phyloP scores from a whole-genome alignment of 1,140 invertebrate genomes.

The Drosophila sturtevanti region DNA sequence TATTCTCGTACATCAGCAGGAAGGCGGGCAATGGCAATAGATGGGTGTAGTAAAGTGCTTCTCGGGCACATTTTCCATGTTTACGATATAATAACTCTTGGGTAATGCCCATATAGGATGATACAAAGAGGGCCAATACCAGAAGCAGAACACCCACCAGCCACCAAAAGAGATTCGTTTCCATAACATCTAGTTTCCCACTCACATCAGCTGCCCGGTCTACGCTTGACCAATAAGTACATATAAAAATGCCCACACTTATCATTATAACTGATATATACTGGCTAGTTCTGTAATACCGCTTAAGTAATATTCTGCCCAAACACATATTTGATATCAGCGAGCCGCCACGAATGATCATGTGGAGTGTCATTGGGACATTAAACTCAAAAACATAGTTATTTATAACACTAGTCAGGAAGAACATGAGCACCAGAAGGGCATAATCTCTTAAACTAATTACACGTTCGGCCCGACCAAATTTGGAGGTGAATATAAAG shows the following conservation, averaged over 20 bases:
- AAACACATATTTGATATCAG: conserved; percentile 98
- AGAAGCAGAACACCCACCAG: conserved; percentile 91
- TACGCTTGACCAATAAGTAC: conserved; percentile 92
- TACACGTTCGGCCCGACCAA: conserved; percentile 88
- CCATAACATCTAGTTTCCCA: not conserved
- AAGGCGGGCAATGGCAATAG: conserved; percentile 70
- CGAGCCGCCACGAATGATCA: conserved; percentile 99
- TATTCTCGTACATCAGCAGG: conserved; percentile 86
- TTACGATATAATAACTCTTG: conserved; percentile 94
- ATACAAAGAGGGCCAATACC: conserved; percentile 95
- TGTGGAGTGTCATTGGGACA: conserved; percentile 98
- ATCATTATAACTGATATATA: conserved; percentile 97
- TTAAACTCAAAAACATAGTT: conserved; percentile 98
- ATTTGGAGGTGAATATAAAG: conserved; percentile 93
- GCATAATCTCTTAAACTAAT: conserved; percentile 92
- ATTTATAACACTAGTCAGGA: conserved; percentile 95
- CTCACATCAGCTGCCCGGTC: conserved; percentile 3
- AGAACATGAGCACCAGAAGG: conserved; percentile 94
- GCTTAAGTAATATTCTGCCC: conserved; percentile 94
- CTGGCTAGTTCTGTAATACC: conserved; percentile 91
- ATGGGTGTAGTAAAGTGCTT: conserved; percentile 95
- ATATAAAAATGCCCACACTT: conserved; percentile 94
- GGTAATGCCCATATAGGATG: conserved; percentile 97
- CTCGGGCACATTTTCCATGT: conserved; percentile 96
- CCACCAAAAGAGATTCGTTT: conserved; percentile 87